Conservation (phyloP, 2,113 vertebrate species). For the Melospiza georgiana region DNA sequence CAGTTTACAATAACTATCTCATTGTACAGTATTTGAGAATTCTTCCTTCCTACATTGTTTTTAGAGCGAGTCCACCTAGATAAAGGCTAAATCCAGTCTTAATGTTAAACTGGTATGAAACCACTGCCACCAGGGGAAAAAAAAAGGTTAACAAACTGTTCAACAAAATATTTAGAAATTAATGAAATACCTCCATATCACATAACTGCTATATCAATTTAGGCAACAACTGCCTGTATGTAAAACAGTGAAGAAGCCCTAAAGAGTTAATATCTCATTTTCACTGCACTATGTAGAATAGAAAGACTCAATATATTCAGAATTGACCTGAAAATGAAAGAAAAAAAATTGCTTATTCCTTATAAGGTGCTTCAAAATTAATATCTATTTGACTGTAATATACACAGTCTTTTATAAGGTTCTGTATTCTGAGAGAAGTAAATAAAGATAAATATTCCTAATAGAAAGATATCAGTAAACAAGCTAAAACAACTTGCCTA, state of each 20-base stretch:
- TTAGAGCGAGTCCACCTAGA: not conserved
- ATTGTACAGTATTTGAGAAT: not conserved
- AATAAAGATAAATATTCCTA: conserved; percentile 21
- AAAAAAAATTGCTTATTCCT: not conserved
- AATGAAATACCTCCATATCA: not conserved
- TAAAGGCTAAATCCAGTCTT: not conserved
- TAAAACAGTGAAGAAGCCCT: not conserved
- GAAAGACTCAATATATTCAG: not conserved
- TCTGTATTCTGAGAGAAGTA: not conserved
- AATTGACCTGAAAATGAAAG: not conserved
- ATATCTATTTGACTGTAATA: not conserved
- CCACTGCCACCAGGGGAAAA: not conserved
- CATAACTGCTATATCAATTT: not conserved
- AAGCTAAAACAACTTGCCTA: not conserved
- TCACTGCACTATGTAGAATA: not conserved
- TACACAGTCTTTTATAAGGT: not conserved
- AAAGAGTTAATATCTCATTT: not conserved
- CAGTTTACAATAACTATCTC: not conserved
- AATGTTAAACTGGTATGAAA: not conserved
- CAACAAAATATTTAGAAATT: not conserved
- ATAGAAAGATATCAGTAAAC: conserved; percentile 4
- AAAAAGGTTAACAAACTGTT: not conserved
- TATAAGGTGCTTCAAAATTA: not conserved
- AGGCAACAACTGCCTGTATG: not conserved
- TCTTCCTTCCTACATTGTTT: not conserved